These are phyloP conservation scores for Ciconia stormi DNA, from an alignment of 2,113 vertebrate genomes.

Conservation along the genomic window DNA sequence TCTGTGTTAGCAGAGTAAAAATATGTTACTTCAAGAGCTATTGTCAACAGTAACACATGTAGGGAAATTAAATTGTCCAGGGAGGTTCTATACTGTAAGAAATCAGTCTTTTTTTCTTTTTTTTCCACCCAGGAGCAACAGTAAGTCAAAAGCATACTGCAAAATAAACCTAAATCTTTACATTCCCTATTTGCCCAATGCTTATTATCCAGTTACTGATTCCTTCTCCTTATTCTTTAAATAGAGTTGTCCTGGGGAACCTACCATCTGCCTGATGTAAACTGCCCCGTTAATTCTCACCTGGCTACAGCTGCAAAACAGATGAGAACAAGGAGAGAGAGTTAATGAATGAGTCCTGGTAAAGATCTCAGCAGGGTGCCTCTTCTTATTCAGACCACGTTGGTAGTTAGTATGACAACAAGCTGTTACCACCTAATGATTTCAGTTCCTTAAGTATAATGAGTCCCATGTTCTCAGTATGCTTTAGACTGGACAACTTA, in stretches of 20 bases:
- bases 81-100: neutral
- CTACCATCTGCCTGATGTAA: conserved; percentile 40
- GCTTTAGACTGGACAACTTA: neutral
- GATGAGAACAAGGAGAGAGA: conserved; percentile 31
- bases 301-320: conserved; percentile 48
- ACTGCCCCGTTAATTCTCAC: conserved; percentile 60
- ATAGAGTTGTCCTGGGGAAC: conserved; percentile 22
- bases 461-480: neutral
- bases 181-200: neutral
- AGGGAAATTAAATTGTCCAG: neutral
- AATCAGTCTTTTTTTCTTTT: neutral
- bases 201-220: neutral
- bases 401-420: conserved; percentile 4
- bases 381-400: conserved; percentile 7
- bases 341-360: conserved; percentile 34
- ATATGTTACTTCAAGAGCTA: neutral
- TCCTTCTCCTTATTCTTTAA: conserved; percentile 6
- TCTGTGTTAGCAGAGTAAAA: neutral
- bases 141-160: neutral
- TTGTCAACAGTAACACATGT: neutral
- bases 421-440: conserved; percentile 47
- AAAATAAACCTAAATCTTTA: neutral
- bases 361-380: conserved; percentile 2
- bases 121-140: neutral
- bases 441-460: neutral